Base-by-base conservation (phyloP, 2,113 vertebrate genomes). In the Tor tambroides region DNA sequence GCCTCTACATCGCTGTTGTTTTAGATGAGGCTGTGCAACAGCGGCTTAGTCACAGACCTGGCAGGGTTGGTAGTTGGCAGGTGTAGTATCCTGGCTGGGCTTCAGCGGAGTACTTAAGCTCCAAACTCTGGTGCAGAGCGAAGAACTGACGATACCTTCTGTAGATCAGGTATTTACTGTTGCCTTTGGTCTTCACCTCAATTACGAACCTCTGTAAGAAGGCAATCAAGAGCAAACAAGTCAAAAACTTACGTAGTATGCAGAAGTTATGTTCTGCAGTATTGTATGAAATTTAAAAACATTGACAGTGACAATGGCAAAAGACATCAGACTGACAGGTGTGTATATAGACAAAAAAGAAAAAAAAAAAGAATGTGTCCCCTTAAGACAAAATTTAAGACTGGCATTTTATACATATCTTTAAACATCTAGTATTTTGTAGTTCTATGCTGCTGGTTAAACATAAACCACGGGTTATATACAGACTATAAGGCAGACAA, bases 131-230 rank as follows among this genome's bases (percentile, higher is more conserved):
- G 83, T 99, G 97, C 51, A 99, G 92, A 84, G 92, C 90, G 2
- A 97, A 93, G 91, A 99, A 99, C 84, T 98, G 93, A 5, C 96
- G 90, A 89, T 99, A 99, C 78, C 98, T 95, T 38, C 98, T 94
- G 91, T 98, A 99, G 93, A 99, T 98, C 85, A 99, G 91, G 88
- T 99, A 99, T 89, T 96, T 98, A 41, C 95, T 94, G 0, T 95
- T 95, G 8, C 98, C 97, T 93, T 97, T 99, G 0, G 96, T 95
- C 91, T 97, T 99, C 79, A 99, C 98, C 91, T 98, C 97, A 5
- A 98, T 97, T 86, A 98, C 97, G 90, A 99, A 99, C 35, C 91
- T 90, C 98, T 99, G 65, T 78, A 89, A 63, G 6, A 71, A 82
- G 56, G 4, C 10, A 51, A 51, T 15, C 85, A 43, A 78, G n/a